Evolutionary conservation across 2,113 vertebrate species (phyloP).

Genomic region (Engraulis encrasicolus): DNA sequence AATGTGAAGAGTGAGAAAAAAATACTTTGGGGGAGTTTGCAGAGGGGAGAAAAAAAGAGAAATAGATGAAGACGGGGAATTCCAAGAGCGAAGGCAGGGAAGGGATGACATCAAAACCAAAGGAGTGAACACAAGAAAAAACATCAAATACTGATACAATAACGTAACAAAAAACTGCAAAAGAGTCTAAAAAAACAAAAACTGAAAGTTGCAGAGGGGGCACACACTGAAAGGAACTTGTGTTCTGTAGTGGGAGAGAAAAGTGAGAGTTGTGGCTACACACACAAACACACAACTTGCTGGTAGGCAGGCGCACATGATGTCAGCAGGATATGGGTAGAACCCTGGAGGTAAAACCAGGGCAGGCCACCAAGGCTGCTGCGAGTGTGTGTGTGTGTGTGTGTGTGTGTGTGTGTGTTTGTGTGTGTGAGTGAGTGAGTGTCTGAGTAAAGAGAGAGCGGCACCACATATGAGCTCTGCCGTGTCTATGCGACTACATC

Average conservation of each 20-base stretch:
- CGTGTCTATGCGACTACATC: constrained; percentile 34
- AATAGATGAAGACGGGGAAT: constrained; percentile 1
- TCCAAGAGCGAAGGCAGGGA: neutral
- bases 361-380: constrained; percentile 29
- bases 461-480: neutral
- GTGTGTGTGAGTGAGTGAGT: constrained; percentile 3
- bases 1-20: constrained; percentile 8
- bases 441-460: constrained; percentile 22
- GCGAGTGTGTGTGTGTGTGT: constrained; percentile 26
- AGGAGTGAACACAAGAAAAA: constrained; percentile 37
- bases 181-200: neutral
- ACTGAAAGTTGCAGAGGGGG: neutral
- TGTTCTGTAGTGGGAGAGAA: neutral
- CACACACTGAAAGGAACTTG: neutral
- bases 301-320: constrained; percentile 46
- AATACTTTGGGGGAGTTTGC: neutral
- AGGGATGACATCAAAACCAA: constrained; percentile 15
- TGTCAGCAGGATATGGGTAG: constrained; percentile 61
- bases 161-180: neutral
- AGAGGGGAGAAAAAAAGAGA: neutral
- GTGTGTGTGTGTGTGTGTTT: neutral
- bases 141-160: neutral
- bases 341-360: constrained; percentile 48
- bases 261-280: neutral
- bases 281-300: neutral